These are phyloP conservation scores for Brevimyrus niger DNA, from an alignment of 2,113 vertebrate species.

Conservation along the genomic window DNA sequence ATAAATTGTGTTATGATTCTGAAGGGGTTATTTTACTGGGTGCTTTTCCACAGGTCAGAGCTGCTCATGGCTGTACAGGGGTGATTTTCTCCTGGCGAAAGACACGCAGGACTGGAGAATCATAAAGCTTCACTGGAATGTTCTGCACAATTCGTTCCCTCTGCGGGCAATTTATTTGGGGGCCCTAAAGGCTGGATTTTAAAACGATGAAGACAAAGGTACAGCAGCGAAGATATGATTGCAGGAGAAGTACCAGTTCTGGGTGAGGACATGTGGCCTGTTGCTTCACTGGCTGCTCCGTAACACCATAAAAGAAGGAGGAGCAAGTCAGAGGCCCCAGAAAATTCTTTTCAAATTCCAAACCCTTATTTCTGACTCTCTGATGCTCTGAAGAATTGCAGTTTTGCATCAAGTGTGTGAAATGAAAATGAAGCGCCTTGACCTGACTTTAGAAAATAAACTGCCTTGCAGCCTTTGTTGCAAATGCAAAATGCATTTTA, in stretches of 20 bases:
- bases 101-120: not conserved
- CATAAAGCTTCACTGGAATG: not conserved
- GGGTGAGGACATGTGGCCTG: not conserved
- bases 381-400: not conserved
- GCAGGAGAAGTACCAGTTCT: not conserved
- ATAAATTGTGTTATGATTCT: not conserved
- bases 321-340: not conserved
- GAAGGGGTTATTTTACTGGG: not conserved
- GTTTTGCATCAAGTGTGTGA: not conserved
- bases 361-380: not conserved
- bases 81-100: not conserved
- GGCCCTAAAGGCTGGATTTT: not conserved
- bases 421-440: not conserved
- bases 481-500: not conserved
- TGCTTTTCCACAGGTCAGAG: not conserved
- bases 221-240: not conserved
- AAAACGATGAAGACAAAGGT: not conserved
- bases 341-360: not conserved
- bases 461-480: not conserved
- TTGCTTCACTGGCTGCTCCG: not conserved
- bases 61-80: not conserved
- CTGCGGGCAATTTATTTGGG: not conserved
- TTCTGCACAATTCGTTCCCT: not conserved
- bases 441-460: not conserved
- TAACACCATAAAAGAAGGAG: not conserved